A percentile compares a stretch with the other conserved stretches of the same genome.
These are phyloP conservation scores for Adoxophyes honmai DNA, from an alignment of 1,140 invertebrate genomes.

Conservation along the genomic window DNA sequence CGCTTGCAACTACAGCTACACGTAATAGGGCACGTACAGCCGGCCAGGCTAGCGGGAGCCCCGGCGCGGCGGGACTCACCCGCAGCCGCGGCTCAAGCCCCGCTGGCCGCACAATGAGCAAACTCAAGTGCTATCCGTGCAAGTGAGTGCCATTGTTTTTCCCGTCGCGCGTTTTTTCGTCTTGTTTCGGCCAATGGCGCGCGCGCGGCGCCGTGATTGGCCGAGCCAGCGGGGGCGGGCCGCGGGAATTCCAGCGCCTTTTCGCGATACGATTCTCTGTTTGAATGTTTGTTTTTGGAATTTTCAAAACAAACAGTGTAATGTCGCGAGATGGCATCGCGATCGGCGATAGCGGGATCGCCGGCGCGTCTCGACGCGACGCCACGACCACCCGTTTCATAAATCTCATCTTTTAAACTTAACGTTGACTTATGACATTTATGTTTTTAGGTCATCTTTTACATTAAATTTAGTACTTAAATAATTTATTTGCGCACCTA, in stretches of 20 bases:
- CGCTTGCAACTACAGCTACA: too few species aligned
- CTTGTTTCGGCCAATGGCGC: constrained; percentile 42
- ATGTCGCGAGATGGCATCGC: neutral
- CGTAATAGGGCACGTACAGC: too few species aligned
- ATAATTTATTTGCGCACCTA: too few species aligned
- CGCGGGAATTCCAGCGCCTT: constrained; percentile 41
- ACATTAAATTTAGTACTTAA: too few species aligned
- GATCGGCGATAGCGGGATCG: neutral
- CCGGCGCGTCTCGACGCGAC: neutral
- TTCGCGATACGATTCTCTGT: constrained; percentile 25
- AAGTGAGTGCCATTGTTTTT: constrained; percentile 68
- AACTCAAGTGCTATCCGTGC: constrained; percentile 40
- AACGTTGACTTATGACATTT: too few species aligned
- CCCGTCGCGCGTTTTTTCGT: constrained; percentile 50
- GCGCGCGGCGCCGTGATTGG: constrained; percentile 42
- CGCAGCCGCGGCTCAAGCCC: neutral
- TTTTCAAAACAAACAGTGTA: constrained; percentile 29
- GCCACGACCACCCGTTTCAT: neutral
- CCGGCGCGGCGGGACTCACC: neutral
- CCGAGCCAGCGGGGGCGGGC: constrained; percentile 40
- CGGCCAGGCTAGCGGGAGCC: too few species aligned
- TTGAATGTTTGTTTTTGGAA: constrained; percentile 37
- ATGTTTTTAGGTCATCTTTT: too few species aligned
- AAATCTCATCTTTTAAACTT: too few species aligned
- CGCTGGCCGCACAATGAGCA: constrained; percentile 17